Percentiles rank a stretch among this genome's conserved stretches.
Evolutionary conservation across 2,888 invertebrate genomes (phyloP).

Genomic region (Parnassius glacialis): DNA sequence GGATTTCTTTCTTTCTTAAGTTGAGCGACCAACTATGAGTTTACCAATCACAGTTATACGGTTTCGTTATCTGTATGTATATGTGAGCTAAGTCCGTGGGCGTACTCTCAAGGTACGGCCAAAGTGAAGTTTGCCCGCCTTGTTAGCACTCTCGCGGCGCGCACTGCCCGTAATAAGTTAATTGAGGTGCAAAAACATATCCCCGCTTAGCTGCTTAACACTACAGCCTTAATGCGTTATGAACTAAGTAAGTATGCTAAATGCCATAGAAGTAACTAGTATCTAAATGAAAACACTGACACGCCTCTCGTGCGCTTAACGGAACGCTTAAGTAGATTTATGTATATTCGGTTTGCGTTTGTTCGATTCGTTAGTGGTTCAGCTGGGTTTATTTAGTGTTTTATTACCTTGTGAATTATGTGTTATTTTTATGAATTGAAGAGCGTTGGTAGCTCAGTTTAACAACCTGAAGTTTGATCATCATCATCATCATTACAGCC

Average conservation of each 20-base stretch:
- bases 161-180: constrained; percentile 67
- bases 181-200: constrained; percentile 76
- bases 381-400: background rate
- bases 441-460: no score
- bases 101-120: constrained; percentile 22
- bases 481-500: no score
- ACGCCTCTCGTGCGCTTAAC: constrained; percentile 10
- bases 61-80: background rate
- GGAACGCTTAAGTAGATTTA: constrained; percentile 20
- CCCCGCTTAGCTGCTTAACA: constrained; percentile 52
- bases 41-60: background rate
- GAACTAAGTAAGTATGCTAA: constrained; percentile 50
- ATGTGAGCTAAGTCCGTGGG: constrained; percentile 6
- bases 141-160: constrained; percentile 51
- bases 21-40: no score
- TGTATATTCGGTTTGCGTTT: constrained; percentile 21
- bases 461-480: no score
- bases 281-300: constrained; percentile 31
- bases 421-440: no score
- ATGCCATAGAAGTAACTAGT: constrained; percentile 32
- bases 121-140: constrained; percentile 31
- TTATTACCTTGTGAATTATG: no score
- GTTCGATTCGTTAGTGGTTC: constrained; percentile 11
- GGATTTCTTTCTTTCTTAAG: no score
- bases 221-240: constrained; percentile 48